Evolutionary conservation across 1,140 invertebrate species (phyloP).

Genomic region (Ips nitidus): DNA sequence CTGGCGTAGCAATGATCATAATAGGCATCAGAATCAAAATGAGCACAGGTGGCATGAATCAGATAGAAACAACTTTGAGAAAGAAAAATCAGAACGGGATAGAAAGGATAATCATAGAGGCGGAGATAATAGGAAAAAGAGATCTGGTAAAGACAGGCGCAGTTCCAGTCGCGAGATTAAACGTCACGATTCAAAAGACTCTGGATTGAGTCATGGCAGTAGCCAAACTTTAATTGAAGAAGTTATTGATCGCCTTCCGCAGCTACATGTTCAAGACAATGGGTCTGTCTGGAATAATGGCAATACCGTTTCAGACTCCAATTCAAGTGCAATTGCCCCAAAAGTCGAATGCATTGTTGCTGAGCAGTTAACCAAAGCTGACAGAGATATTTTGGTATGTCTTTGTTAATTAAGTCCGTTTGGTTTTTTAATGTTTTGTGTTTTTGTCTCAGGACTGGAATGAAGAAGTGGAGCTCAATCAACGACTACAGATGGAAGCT

Average conservation of each 20-base stretch:
- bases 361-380: not conserved
- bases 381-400: slow-evolving; percentile 1
- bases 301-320: not conserved
- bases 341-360: not conserved
- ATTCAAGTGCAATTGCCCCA: not conserved
- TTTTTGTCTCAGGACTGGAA: slow-evolving; percentile 53
- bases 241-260: not conserved
- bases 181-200: slow-evolving; percentile 5
- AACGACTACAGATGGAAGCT: slow-evolving; percentile 55
- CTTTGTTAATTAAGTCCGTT: not conserved
- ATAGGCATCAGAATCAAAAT: slow-evolving; percentile 11
- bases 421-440: not conserved
- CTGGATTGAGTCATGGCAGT: not conserved
- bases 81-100: slow-evolving; percentile 20
- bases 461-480: slow-evolving; percentile 59
- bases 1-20: slow-evolving; percentile 24
- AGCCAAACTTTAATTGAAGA: slow-evolving; percentile 1
- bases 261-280: not conserved
- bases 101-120: slow-evolving; percentile 23
- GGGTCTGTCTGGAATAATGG: not conserved
- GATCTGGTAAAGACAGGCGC: slow-evolving; percentile 2
- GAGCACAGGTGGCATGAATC: slow-evolving; percentile 25
- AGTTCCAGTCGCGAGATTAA: slow-evolving; percentile 11
- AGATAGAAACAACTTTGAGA: slow-evolving; percentile 19
- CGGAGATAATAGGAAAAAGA: slow-evolving; percentile 14